Evolutionary conservation across 2,888 invertebrate genomes (phyloP).

Genomic region (Papilio protenor): DNA sequence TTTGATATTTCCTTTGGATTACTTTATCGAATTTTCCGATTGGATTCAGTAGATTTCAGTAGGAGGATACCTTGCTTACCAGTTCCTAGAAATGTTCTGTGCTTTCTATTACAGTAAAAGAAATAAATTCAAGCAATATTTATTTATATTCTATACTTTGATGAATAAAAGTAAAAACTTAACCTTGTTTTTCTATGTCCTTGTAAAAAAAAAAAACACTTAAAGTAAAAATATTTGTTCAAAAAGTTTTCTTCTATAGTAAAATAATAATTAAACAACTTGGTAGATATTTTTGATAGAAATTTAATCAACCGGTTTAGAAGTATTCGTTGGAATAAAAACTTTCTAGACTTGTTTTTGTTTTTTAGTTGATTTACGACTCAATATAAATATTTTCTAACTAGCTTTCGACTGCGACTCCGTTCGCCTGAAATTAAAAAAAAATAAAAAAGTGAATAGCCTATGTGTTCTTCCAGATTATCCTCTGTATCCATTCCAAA

Average conservation of each 20-base stretch:
- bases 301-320: slow-evolving; percentile 1
- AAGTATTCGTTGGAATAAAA: slow-evolving; percentile 5
- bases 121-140: background rate
- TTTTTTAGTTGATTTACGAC: background rate
- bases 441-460: no score
- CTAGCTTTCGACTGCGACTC: no score
- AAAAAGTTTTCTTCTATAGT: background rate
- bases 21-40: background rate
- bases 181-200: no score
- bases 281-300: background rate
- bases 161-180: no score
- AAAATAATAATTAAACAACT: background rate
- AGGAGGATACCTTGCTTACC: background rate
- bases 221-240: background rate
- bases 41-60: background rate
- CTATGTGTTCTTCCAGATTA: no score
- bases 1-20: background rate
- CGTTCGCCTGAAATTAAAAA: no score
- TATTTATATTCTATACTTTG: no score
- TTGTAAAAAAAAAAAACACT: background rate
- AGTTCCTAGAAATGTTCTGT: background rate
- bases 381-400: background rate
- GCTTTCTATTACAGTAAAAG: background rate
- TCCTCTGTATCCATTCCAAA: no score
- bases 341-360: background rate